These are phyloP conservation scores for Lytechinus pictus DNA, from an alignment of 35 echinoderm and acorn worm genomes.

Conservation along the genomic window DNA sequence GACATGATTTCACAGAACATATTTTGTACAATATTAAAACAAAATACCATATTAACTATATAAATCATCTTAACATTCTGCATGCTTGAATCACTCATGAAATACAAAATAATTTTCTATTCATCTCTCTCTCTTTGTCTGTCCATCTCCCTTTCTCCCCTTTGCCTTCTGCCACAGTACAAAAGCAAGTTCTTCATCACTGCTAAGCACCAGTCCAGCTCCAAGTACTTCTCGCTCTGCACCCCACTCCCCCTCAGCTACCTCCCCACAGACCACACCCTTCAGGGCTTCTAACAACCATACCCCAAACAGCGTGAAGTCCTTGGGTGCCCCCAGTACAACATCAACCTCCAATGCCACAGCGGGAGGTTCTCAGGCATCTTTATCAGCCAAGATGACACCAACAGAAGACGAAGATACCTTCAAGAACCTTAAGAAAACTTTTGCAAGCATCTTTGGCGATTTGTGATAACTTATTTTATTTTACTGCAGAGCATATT, in stretches of 20 bases:
- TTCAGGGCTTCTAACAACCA: slow-evolving; percentile 51
- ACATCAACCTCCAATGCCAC: slow-evolving; percentile 65
- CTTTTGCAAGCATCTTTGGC: slow-evolving; percentile 96
- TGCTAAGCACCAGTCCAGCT: slow-evolving; percentile 32
- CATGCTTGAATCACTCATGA: too few species aligned
- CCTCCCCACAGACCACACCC: slow-evolving; percentile 40
- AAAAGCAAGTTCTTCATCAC: background rate
- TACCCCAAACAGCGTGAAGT: slow-evolving; percentile 52
- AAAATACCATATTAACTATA: background rate
- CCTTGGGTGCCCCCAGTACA: slow-evolving; percentile 55
- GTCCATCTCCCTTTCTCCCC: background rate
- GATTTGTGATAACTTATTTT: slow-evolving; percentile 66
- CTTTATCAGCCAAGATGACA: slow-evolving; percentile 71
- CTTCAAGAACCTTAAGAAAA: slow-evolving; percentile 96
- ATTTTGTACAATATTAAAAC: background rate
- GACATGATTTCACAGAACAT: background rate
- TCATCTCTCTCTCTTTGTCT: background rate
- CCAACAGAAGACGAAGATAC: slow-evolving; percentile 97
- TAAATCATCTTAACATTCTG: too few species aligned
- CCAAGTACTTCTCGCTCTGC: background rate
- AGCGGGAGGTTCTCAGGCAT: slow-evolving; percentile 51
- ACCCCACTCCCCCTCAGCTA: slow-evolving; percentile 40
- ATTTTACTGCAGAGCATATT: background rate
- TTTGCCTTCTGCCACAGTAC: background rate
- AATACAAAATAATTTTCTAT: background rate